These are phyloP conservation scores for Amphipyra tragopoginis DNA, from an alignment of 2,888 invertebrate species.

Conservation along the genomic window DNA sequence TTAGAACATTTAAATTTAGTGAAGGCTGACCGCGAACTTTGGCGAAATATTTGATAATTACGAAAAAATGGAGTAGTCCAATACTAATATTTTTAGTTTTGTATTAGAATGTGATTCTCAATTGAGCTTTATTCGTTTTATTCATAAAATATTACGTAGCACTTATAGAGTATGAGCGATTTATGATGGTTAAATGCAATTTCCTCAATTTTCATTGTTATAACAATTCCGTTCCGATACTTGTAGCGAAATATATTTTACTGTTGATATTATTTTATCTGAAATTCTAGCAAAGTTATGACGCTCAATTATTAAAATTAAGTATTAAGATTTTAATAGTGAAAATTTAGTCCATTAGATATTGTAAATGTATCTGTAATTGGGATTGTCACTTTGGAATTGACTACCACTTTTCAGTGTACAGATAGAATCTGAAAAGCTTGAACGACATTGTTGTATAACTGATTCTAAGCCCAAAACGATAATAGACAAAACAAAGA, in stretches of 20 bases:
- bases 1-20: conserved; percentile 56
- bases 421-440: conserved; percentile 21
- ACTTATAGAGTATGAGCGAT: conserved; percentile 3
- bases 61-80: conserved; percentile 29
- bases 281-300: conserved; percentile 72
- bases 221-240: conserved; percentile 45
- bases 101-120: conserved; percentile 2
- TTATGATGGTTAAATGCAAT: conserved; percentile 1
- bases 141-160: conserved; percentile 7
- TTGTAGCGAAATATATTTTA: conserved; percentile 55
- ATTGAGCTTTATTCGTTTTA: conserved; percentile 25
- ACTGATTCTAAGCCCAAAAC: not conserved
- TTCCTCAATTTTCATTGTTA: conserved; percentile 27
- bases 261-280: conserved; percentile 59
- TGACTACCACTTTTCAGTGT: conserved; percentile 46
- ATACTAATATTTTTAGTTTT: too few species aligned
- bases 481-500: too few species aligned
- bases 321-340: conserved; percentile 69
- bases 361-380: conserved; percentile 61
- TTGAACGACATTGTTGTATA: not conserved
- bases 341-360: conserved; percentile 77
- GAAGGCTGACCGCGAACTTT: conserved; percentile 39
- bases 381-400: conserved; percentile 62
- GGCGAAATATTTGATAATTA: conserved; percentile 44
- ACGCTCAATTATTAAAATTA: conserved; percentile 83